These are phyloP conservation scores for Laodelphax striatellus DNA, from an alignment of 1,140 invertebrate species.

Conservation along the genomic window DNA sequence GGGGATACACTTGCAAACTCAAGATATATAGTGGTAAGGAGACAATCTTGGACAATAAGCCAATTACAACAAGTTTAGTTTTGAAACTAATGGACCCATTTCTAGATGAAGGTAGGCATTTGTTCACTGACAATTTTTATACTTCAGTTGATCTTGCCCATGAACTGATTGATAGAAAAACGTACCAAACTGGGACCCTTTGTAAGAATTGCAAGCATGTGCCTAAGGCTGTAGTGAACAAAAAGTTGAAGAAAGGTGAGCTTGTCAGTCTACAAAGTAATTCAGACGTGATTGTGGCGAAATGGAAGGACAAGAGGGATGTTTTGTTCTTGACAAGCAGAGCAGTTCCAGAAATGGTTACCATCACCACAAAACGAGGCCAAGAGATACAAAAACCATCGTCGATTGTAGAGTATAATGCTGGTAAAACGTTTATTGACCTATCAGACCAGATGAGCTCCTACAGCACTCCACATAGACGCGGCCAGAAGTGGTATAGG, in stretches of 20 bases:
- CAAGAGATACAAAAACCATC: constrained; percentile 25
- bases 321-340: constrained; percentile 7
- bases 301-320: constrained; percentile 33
- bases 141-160: constrained; percentile 31
- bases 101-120: constrained; percentile 6
- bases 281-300: constrained; percentile 29
- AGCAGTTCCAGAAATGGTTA: constrained; percentile 8
- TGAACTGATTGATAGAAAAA: constrained; percentile 31
- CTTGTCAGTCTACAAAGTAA: constrained; percentile 25
- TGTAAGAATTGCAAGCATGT: constrained; percentile 28
- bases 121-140: constrained; percentile 26
- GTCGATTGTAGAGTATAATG: constrained; percentile 29
- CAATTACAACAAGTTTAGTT: constrained; percentile 7
- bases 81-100: constrained; percentile 6
- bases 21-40: constrained; percentile 14
- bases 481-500: constrained; percentile 30
- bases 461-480: constrained; percentile 30
- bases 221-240: constrained; percentile 27
- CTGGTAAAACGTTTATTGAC: constrained; percentile 30
- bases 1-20: constrained; percentile 5
- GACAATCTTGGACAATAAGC: not conserved
- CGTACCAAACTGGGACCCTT: constrained; percentile 34
- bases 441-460: constrained; percentile 31
- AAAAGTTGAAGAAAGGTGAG: constrained; percentile 31
- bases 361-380: constrained; percentile 12